Evolutionary conservation across 64 coral and sea anemone species (phyloP).

Genomic region (Montipora foliosa): DNA sequence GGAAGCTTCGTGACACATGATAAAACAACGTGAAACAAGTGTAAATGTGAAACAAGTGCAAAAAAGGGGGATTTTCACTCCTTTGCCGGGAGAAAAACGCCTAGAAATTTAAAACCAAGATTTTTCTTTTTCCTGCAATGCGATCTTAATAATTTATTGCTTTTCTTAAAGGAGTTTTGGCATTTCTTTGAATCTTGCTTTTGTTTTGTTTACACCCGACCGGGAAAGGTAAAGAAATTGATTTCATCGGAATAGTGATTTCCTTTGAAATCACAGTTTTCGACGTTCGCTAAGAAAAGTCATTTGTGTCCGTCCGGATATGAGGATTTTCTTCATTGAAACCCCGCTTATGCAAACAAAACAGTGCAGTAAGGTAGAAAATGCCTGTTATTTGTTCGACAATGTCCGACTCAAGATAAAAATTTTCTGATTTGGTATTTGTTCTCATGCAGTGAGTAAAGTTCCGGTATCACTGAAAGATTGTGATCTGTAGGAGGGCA

Average conservation of each 20-base stretch:
- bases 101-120: not conserved
- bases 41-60: not conserved
- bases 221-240: conserved; percentile 32
- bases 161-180: conserved; percentile 12
- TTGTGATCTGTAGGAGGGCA: conserved; percentile 27
- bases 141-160: conserved; percentile 38
- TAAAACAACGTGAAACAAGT: not conserved
- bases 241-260: conserved; percentile 37
- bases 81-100: not conserved
- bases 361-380: conserved; percentile 25
- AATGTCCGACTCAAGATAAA: conserved; percentile 26
- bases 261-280: conserved; percentile 55
- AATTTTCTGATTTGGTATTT: conserved; percentile 49
- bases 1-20: not conserved
- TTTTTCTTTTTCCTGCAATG: not conserved
- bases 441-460: not conserved
- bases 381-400: conserved; percentile 39
- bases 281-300: conserved; percentile 17
- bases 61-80: no score
- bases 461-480: conserved; percentile 38
- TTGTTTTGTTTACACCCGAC: conserved; percentile 53
- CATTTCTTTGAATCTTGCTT: conserved; percentile 27
- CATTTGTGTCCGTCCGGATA: conserved; percentile 42
- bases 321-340: conserved; percentile 26
- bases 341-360: conserved; percentile 43